phyloP scores from a whole-genome alignment of 2,797 vertebrate genomes.

The Acanthurus lineatus region DNA sequence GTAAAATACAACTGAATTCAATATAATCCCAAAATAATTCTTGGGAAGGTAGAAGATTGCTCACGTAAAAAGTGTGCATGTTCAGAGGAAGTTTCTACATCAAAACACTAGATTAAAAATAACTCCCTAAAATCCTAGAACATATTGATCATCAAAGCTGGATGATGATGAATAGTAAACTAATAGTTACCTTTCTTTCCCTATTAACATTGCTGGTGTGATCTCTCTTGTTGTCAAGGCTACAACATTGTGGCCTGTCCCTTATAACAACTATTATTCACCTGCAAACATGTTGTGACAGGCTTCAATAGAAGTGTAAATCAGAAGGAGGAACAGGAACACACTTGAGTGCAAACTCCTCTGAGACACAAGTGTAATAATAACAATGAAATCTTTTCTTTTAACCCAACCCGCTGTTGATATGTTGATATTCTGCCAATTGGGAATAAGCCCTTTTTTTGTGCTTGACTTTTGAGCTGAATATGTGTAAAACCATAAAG shows the following conservation, averaged over 20 bases:
- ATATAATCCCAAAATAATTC: not conserved
- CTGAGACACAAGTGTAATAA: slow-evolving; percentile 14
- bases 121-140: not conserved
- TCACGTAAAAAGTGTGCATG: not conserved
- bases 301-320: slow-evolving; percentile 16
- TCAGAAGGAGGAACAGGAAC: slow-evolving; percentile 4
- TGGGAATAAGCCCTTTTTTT: slow-evolving; percentile 38
- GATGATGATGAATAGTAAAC: not conserved
- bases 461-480: slow-evolving; percentile 13
- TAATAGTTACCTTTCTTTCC: not conserved
- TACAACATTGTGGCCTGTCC: slow-evolving; percentile 14
- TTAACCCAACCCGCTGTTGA: slow-evolving; percentile 16
- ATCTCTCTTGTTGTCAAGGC: slow-evolving; percentile 28
- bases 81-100: not conserved
- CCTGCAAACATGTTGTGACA: slow-evolving; percentile 38
- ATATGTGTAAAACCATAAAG: slow-evolving; percentile 31
- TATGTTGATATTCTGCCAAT: slow-evolving; percentile 14
- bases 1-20: not conserved
- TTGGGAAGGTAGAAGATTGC: not conserved
- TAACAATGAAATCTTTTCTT: slow-evolving; percentile 33
- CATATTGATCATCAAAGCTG: not conserved
- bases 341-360: slow-evolving; percentile 13
- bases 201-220: not conserved
- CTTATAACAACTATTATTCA: slow-evolving; percentile 23
- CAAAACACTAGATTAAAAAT: not conserved